Conservation (phyloP, 2,888 invertebrate species). For the Cacoxenus indagator region DNA sequence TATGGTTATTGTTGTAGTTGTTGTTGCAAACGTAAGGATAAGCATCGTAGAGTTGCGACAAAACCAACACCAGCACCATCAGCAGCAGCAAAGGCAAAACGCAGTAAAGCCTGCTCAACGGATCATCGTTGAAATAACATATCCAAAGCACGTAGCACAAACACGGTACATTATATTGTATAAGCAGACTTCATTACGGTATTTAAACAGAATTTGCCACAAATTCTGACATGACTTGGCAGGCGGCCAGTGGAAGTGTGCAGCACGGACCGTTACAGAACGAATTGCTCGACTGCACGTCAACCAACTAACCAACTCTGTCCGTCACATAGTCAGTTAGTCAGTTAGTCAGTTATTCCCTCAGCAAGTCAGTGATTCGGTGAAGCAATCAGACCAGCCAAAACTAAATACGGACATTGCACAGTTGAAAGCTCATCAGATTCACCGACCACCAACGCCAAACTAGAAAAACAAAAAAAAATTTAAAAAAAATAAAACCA, state of each 20-base stretch:
- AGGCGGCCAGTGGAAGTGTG: slow-evolving; percentile 27
- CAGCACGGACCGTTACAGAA: slow-evolving; percentile 34
- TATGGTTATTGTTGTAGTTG: too few species aligned
- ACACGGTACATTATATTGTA: slow-evolving; percentile 68
- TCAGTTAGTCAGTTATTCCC: background rate
- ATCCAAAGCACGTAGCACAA: slow-evolving; percentile 69
- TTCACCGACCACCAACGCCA: slow-evolving; percentile 30
- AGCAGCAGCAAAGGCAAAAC: background rate
- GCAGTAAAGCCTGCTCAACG: background rate
- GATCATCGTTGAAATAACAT: slow-evolving; percentile 60
- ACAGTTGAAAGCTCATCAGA: background rate
- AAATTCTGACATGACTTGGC: slow-evolving; percentile 53
- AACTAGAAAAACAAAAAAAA: background rate
- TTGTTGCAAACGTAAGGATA: background rate
- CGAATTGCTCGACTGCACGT: too few species aligned
- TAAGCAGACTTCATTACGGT: slow-evolving; percentile 70
- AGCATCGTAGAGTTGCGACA: background rate
- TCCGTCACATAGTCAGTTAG: background rate
- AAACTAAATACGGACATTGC: background rate
- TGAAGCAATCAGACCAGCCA: background rate
- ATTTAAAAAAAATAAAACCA: background rate
- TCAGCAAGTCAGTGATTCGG: background rate
- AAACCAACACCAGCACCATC: background rate
- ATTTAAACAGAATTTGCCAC: slow-evolving; percentile 66
- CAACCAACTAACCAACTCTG: too few species aligned